phyloP scores from a whole-genome alignment of 2,888 invertebrate genomes.

The Luperina nickerlii region DNA sequence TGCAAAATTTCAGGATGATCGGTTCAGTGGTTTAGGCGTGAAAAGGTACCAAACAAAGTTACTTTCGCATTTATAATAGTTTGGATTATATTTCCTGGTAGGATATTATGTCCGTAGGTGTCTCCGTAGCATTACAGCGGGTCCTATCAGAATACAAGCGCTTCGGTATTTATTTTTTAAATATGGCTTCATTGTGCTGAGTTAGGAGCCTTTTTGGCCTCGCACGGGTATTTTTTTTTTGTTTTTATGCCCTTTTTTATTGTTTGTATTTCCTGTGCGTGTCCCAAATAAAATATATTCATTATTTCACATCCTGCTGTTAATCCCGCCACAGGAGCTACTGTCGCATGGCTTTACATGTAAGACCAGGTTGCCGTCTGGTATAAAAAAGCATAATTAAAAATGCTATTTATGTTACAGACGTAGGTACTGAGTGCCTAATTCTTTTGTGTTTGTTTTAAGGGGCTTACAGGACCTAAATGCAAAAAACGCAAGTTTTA shows the following conservation, averaged over 20 bases:
- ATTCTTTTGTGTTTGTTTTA: slow-evolving; percentile 40
- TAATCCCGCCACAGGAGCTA: neutral
- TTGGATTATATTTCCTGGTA: too few species aligned
- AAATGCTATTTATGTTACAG: slow-evolving; percentile 3
- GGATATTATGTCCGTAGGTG: neutral
- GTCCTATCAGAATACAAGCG: too few species aligned
- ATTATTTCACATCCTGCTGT: neutral
- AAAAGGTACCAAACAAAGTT: too few species aligned
- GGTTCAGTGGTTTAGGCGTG: too few species aligned
- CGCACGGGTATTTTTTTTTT: neutral
- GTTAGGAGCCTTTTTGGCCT: neutral
- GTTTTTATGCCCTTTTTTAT: neutral
- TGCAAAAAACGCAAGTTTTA: too few species aligned
- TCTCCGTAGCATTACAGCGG: neutral
- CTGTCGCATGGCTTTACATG: neutral
- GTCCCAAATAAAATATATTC: neutral
- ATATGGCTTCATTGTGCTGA: neutral
- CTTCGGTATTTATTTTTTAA: neutral
- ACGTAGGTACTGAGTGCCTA: neutral
- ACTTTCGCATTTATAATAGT: too few species aligned
- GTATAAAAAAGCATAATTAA: slow-evolving; percentile 6
- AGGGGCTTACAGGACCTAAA: too few species aligned
- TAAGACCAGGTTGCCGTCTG: neutral
- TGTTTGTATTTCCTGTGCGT: neutral
- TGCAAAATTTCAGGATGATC: too few species aligned